phyloP scores from a whole-genome alignment of 2,797 vertebrate species.

The Enteromius paludinosus region DNA sequence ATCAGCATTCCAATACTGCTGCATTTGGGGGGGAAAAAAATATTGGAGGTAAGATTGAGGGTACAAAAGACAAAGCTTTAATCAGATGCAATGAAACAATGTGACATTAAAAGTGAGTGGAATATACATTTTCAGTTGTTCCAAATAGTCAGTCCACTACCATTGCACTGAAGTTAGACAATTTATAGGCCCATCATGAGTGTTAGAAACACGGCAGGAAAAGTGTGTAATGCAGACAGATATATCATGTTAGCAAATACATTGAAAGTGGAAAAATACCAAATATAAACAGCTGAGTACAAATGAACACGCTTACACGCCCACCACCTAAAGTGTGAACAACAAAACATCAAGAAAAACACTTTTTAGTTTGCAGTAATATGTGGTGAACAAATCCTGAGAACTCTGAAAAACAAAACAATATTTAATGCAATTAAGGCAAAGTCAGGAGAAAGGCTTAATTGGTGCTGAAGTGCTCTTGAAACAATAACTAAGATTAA shows the following conservation, averaged over 20 bases:
- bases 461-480: slow-evolving; percentile 18
- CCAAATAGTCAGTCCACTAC: neutral
- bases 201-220: neutral
- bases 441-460: neutral
- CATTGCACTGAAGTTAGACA: neutral
- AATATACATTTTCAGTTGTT: neutral
- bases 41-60: neutral
- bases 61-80: slow-evolving; percentile 26
- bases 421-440: slow-evolving; percentile 9
- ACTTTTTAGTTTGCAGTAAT: neutral
- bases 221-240: neutral
- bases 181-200: neutral
- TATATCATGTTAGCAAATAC: neutral
- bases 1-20: neutral
- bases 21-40: neutral
- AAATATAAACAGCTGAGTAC: neutral
- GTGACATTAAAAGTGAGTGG: slow-evolving; percentile 9
- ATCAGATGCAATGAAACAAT: neutral
- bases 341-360: neutral
- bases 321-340: slow-evolving; percentile 20
- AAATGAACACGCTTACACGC: neutral
- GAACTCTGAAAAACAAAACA: neutral
- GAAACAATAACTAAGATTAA: neutral
- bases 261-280: neutral
- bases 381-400: neutral